Conservation (phyloP, 2,888 invertebrate genomes). For the Brassicogethes aeneus region DNA sequence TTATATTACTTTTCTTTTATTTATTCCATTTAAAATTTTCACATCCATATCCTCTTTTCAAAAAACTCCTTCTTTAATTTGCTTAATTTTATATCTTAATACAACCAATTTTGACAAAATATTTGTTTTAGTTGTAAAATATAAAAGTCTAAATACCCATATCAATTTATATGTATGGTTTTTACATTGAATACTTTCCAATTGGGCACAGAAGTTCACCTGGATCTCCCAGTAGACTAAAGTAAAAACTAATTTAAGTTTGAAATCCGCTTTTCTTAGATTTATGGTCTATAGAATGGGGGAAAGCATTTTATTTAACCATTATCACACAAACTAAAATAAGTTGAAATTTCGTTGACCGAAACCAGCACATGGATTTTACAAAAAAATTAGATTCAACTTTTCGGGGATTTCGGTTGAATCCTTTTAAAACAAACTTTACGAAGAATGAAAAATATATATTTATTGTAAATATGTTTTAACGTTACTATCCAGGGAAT, state of each 20-base stretch:
- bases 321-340: conserved; percentile 2
- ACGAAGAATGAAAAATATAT: background rate
- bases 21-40: too few relatives aligned
- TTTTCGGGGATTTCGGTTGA: background rate
- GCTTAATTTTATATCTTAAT: too few relatives aligned
- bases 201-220: conserved; percentile 27
- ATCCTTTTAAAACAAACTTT: background rate
- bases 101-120: too few relatives aligned
- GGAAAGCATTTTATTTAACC: conserved; percentile 1
- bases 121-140: too few relatives aligned
- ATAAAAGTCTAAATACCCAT: too few relatives aligned
- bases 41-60: too few relatives aligned
- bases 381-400: background rate
- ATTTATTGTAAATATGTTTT: background rate
- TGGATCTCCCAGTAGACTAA: conserved; percentile 25
- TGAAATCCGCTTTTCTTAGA: conserved; percentile 30
- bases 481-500: background rate
- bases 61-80: too few relatives aligned
- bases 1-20: too few relatives aligned
- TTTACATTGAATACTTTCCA: conserved; percentile 25
- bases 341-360: conserved; percentile 1
- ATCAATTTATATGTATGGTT: conserved; percentile 13
- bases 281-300: conserved; percentile 18
- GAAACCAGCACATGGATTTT: background rate
- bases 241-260: conserved; percentile 35